Conservation (phyloP, 2,797 vertebrate genomes). For the Ibycter americanus region DNA sequence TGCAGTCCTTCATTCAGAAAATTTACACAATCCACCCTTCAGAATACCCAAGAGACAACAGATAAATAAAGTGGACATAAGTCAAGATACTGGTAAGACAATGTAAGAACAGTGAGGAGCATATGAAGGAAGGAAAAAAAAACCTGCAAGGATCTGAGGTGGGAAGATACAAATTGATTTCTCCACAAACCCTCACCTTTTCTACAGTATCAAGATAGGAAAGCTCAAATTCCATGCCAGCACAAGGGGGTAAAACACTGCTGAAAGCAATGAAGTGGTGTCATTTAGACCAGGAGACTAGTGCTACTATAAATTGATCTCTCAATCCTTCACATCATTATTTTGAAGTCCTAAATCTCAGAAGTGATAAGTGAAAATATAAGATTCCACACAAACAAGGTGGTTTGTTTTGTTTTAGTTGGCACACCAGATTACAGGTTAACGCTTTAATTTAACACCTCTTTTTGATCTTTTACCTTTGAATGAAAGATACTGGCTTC, state of each 20-base stretch:
- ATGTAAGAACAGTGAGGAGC: neutral
- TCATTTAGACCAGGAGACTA: neutral
- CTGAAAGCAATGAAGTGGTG: neutral
- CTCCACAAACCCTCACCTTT: neutral
- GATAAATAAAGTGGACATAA: neutral
- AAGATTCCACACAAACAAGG: neutral
- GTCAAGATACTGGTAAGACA: neutral
- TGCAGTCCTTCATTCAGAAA: neutral
- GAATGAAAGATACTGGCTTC: slow-evolving; percentile 54
- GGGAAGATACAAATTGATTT: neutral
- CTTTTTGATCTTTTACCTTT: slow-evolving; percentile 46
- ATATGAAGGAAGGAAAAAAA: neutral
- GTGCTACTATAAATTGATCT: neutral
- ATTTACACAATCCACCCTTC: neutral
- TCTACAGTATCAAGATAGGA: neutral
- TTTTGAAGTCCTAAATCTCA: neutral
- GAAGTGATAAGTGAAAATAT: neutral
- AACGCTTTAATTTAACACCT: neutral
- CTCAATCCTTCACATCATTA: neutral
- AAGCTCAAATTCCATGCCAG: neutral
- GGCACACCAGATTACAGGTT: neutral
- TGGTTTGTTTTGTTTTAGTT: neutral
- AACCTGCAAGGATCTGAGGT: neutral
- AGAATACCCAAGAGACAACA: neutral
- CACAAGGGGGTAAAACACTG: neutral